A percentile compares a stretch with the other conserved stretches of the same genome.
These are phyloP conservation scores for Gasteruption jaculator DNA, from an alignment of 2,888 invertebrate species.

Conservation along the genomic window DNA sequence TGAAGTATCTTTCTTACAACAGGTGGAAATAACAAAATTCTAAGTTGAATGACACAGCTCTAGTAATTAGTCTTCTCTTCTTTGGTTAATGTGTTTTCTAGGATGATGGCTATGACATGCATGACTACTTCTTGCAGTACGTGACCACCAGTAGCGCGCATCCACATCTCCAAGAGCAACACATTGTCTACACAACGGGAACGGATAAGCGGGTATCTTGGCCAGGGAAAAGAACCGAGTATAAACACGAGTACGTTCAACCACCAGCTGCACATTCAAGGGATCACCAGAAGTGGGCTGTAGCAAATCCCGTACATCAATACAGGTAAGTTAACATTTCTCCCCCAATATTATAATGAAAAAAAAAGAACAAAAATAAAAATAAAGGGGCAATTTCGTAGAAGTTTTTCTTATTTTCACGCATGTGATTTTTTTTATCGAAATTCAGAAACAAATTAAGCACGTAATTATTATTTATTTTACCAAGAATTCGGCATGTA, in stretches of 20 bases:
- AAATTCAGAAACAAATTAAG: too few relatives aligned
- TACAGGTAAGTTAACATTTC: slow-evolving; percentile 51
- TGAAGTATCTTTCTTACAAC: too few relatives aligned
- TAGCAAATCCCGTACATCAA: slow-evolving; percentile 53
- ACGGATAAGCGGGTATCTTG: slow-evolving; percentile 59
- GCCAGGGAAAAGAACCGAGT: slow-evolving; percentile 52
- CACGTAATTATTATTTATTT: too few relatives aligned
- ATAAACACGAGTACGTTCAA: slow-evolving; percentile 58
- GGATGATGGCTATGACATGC: slow-evolving; percentile 48
- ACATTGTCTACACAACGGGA: slow-evolving; percentile 53
- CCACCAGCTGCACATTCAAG: slow-evolving; percentile 60
- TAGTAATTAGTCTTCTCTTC: too few relatives aligned
- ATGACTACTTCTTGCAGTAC: slow-evolving; percentile 52
- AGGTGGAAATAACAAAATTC: too few relatives aligned
- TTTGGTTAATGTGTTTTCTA: slow-evolving; percentile 39
- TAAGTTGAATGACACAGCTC: too few relatives aligned
- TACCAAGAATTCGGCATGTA: too few relatives aligned
- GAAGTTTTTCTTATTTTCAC: too few relatives aligned
- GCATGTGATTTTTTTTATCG: too few relatives aligned
- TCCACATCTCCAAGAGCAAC: slow-evolving; percentile 52
- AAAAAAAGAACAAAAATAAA: too few relatives aligned
- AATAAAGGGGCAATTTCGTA: too few relatives aligned
- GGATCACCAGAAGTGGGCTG: slow-evolving; percentile 59
- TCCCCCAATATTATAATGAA: too few relatives aligned
- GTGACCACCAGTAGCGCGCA: slow-evolving; percentile 51